Evolutionary conservation across 2,113 vertebrate species (phyloP).

Genomic region (Herpailurus yagouaroundi): DNA sequence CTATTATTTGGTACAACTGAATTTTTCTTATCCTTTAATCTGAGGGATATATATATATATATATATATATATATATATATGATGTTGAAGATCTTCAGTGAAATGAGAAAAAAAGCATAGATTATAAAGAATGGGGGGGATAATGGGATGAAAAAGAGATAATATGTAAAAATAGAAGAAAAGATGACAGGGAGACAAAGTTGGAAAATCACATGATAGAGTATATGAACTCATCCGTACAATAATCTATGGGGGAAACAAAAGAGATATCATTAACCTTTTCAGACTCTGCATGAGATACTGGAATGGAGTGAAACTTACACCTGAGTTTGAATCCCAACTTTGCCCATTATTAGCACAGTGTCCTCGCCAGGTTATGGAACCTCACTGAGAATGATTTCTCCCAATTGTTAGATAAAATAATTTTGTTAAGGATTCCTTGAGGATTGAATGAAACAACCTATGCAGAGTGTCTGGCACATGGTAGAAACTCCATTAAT

Average conservation of each 20-base stretch:
- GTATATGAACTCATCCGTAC: not conserved
- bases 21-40: slow-evolving; percentile 29
- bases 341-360: not conserved
- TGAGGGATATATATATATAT: not conserved
- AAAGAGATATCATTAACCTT: not conserved
- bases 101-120: not conserved
- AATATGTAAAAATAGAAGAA: not conserved
- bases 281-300: not conserved
- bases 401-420: slow-evolving; percentile 11
- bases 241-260: not conserved
- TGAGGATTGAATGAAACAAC: not conserved
- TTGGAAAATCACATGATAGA: not conserved
- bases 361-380: not conserved
- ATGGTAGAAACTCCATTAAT: not conserved
- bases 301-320: not conserved
- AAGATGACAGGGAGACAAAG: not conserved
- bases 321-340: not conserved
- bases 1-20: slow-evolving; percentile 22
- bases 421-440: not conserved
- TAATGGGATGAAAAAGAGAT: not conserved
- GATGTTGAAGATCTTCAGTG: not conserved
- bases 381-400: not conserved
- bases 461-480: not conserved
- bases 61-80: not conserved
- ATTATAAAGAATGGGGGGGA: not conserved